A percentile compares a stretch with the other conserved stretches of the same genome.
Evolutionary conservation across 2,113 vertebrate genomes (phyloP).

Genomic region (Dicerorhinus sumatrensis): DNA sequence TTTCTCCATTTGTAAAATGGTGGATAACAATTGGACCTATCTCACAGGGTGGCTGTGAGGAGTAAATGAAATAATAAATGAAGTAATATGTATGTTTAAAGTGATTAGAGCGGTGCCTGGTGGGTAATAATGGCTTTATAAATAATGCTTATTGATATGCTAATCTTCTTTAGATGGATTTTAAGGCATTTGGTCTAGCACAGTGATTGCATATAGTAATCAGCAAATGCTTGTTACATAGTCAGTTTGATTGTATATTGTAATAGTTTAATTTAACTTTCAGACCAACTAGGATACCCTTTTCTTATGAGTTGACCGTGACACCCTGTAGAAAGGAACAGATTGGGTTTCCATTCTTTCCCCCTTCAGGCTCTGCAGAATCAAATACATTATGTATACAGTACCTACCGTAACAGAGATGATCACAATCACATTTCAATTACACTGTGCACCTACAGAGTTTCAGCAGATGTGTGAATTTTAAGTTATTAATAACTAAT

Average conservation of each 20-base stretch:
- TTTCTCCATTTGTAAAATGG: neutral
- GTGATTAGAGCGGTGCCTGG: neutral
- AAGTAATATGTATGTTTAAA: neutral
- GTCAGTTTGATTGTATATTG: neutral
- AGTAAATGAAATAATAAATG: neutral
- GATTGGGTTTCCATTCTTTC: neutral
- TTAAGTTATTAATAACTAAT: conserved; percentile 83
- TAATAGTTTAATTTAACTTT: neutral
- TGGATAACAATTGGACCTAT: neutral
- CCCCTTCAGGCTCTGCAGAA: neutral
- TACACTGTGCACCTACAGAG: conserved; percentile 8
- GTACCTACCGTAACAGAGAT: neutral
- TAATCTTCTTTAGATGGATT: neutral
- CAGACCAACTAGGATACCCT: neutral
- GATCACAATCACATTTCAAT: conserved; percentile 60
- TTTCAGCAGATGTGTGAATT: conserved; percentile 74
- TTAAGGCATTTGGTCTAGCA: neutral
- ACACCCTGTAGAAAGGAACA: neutral
- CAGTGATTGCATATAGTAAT: neutral
- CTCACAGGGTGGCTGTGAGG: neutral
- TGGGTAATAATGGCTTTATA: neutral
- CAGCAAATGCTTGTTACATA: neutral
- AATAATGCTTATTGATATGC: neutral
- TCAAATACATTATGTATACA: conserved; percentile 23
- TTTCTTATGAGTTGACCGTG: neutral